phyloP scores from a whole-genome alignment of 2,797 vertebrate species.

The Thalassophryne amazonica region DNA sequence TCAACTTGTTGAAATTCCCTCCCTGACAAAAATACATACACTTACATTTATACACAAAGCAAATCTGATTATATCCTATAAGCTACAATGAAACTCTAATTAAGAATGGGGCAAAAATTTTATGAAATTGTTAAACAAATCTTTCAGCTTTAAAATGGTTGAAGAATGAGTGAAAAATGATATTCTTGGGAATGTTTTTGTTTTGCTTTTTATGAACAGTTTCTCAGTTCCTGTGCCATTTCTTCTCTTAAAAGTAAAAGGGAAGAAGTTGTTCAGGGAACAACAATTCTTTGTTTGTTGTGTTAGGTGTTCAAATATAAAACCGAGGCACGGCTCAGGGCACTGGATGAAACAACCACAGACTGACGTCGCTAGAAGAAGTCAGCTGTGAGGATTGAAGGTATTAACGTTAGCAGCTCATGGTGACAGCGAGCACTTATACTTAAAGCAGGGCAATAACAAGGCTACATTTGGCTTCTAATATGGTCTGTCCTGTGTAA shows the following conservation, averaged over 20 bases:
- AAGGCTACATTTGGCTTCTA: conserved; percentile 23
- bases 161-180: neutral
- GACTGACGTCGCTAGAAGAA: conserved; percentile 38
- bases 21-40: too few species aligned
- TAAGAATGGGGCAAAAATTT: too few species aligned
- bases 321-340: conserved; percentile 19
- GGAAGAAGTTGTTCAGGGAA: conserved; percentile 4
- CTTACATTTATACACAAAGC: too few species aligned
- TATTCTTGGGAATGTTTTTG: conserved; percentile 1
- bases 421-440: conserved; percentile 18
- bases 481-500: neutral
- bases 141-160: neutral
- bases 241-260: neutral
- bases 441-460: conserved; percentile 28
- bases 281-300: conserved; percentile 16
- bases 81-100: too few species aligned
- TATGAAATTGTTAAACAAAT: neutral
- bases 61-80: too few species aligned
- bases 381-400: conserved; percentile 48
- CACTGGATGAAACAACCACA: conserved; percentile 8
- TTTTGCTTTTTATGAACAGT: neutral
- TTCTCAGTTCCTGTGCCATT: conserved; percentile 9
- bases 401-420: conserved; percentile 41
- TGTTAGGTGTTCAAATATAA: conserved; percentile 11
- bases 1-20: too few species aligned